phyloP scores from a whole-genome alignment of 2,113 vertebrate species.

The Corythaeola cristata region DNA sequence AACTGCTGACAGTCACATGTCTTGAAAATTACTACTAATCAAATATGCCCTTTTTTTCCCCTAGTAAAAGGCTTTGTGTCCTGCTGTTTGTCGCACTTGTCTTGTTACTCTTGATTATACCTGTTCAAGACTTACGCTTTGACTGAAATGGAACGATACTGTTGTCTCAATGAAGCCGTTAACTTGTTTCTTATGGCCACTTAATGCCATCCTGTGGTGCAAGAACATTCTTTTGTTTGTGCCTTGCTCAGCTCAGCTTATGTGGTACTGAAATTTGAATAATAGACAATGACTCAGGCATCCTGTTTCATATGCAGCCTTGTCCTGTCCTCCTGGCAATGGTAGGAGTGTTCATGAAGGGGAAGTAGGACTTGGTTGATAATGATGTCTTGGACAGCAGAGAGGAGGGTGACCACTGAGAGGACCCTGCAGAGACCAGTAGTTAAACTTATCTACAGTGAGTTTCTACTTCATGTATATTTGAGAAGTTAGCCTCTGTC shows the following conservation, averaged over 20 bases:
- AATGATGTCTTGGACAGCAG: not conserved
- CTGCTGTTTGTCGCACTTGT: slow-evolving; percentile 18
- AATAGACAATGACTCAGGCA: not conserved
- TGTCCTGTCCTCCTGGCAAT: not conserved
- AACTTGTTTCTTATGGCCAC: not conserved
- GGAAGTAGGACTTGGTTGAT: not conserved
- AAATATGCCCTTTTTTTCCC: not conserved
- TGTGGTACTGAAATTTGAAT: not conserved
- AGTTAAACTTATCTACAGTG: not conserved
- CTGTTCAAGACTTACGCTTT: not conserved
- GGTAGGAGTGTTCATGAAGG: not conserved
- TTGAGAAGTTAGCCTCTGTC: not conserved
- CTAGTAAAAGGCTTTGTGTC: not conserved
- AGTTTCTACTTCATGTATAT: not conserved
- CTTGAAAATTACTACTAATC: slow-evolving; percentile 3
- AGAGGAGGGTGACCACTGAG: not conserved
- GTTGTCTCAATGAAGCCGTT: not conserved
- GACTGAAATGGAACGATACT: not conserved
- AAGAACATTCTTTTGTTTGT: not conserved
- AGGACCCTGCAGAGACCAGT: not conserved
- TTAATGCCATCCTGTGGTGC: not conserved
- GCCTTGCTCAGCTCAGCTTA: not conserved
- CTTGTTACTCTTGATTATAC: slow-evolving; percentile 26
- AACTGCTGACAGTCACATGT: not conserved
- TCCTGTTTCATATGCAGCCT: not conserved